phyloP scores from a whole-genome alignment of 2,113 vertebrate genomes.

The Brachyhypopomus gauderio region DNA sequence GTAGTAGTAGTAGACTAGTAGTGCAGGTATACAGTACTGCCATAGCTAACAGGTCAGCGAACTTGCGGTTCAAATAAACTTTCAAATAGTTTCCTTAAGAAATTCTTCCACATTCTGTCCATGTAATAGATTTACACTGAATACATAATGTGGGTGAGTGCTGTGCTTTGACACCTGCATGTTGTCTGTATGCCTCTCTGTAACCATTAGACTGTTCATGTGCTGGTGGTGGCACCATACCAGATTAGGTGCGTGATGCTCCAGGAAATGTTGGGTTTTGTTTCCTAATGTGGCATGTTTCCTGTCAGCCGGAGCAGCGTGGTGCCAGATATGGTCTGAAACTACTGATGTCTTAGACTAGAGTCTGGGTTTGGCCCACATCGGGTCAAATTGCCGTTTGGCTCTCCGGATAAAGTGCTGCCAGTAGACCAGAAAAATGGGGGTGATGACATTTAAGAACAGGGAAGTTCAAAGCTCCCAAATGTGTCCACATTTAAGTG shows the following conservation, averaged over 20 bases:
- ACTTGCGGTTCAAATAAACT: too few species aligned
- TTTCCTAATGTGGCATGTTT: not conserved
- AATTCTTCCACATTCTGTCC: too few species aligned
- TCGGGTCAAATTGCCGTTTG: not conserved
- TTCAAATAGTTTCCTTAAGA: too few species aligned
- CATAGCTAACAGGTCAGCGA: too few species aligned
- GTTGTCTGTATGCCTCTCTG: too few species aligned
- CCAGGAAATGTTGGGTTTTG: not conserved
- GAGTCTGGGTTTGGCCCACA: conserved; percentile 14
- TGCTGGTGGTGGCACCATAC: not conserved
- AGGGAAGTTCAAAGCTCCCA: not conserved
- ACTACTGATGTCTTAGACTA: not conserved
- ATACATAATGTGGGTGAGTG: too few species aligned
- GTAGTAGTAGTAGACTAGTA: too few species aligned
- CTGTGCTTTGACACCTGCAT: too few species aligned
- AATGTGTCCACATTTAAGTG: not conserved
- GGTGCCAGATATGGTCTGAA: not conserved
- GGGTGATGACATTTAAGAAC: not conserved
- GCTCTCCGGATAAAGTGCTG: not conserved
- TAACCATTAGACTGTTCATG: too few species aligned
- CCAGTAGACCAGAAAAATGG: not conserved
- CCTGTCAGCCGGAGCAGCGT: not conserved
- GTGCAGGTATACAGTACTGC: too few species aligned
- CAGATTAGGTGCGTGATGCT: not conserved
- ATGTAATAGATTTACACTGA: too few species aligned